phyloP scores from a whole-genome alignment of 2,113 vertebrate species.

The Crotalus tigris region DNA sequence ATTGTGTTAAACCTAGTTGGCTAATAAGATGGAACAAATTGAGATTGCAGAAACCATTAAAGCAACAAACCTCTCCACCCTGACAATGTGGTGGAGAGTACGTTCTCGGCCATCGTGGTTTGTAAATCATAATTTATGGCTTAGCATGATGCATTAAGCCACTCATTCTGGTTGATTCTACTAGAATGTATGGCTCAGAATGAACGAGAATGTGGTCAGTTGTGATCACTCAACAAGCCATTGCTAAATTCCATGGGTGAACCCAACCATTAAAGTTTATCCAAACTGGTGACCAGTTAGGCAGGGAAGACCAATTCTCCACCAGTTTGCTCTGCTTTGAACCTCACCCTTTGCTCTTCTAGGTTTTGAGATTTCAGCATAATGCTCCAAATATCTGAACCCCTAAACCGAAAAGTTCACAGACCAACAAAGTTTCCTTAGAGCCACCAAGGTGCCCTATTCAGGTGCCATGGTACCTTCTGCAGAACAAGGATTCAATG shows the following conservation, averaged over 20 bases:
- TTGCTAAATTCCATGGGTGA: background rate
- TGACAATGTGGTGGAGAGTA: background rate
- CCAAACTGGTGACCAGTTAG: background rate
- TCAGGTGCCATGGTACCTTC: conserved; percentile 27
- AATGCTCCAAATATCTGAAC: conserved; percentile 16
- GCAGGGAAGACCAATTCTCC: background rate
- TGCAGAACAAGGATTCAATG: conserved; percentile 29
- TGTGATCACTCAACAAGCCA: background rate
- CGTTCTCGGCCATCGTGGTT: background rate
- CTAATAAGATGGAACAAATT: background rate
- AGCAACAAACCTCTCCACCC: background rate
- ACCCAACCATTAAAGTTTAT: background rate
- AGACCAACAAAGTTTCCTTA: conserved; percentile 35
- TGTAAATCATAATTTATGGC: background rate
- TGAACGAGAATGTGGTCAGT: background rate
- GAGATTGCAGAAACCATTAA: background rate
- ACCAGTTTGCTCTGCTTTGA: background rate
- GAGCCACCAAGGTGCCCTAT: conserved; percentile 40
- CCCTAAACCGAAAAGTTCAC: conserved; percentile 20
- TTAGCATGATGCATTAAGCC: background rate
- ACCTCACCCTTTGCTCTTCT: background rate
- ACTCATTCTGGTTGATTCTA: background rate
- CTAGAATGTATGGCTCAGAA: background rate
- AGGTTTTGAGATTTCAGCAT: background rate
- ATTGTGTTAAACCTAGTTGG: background rate